Base-by-base conservation (phyloP, 2,888 invertebrate genomes). In the Dolichomitus sp. region DNA sequence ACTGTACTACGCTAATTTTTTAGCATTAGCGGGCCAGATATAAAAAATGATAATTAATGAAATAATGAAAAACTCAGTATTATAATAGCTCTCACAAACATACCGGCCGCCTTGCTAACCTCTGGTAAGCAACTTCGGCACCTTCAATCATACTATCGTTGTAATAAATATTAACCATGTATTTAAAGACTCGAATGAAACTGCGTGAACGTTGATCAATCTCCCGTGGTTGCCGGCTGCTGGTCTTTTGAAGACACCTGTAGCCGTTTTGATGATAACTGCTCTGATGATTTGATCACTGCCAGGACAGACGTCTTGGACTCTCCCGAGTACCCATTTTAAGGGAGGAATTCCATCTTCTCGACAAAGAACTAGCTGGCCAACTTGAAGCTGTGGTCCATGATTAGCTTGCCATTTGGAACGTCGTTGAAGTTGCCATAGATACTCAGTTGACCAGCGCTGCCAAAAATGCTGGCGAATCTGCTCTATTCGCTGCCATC, bases 381-480 rank as follows among this genome's bases (percentile, higher is more conserved):
- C 59, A 0, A 33, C 33, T 4, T 50, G 40, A 7, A 73, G 50
- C 33, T 73, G 61, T 2, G 19, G 7, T 17, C 63, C 61, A 1
- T 52, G 14, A 37, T 19, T 54, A 19, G 12, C 12, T 37, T 77
- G 66, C 82, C 81, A 82, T 50, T 82, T 84, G 37, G n/a, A 33
- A 5, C 74, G 61, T 17, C 68, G 65, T 48, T 82, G 77, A 12
- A 73, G 65, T 23, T 69, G 63, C 0, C 61, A 40, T 19, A 86
- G 23, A 72, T 86, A 86, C 52, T 83, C 84, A 2, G 45, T 11
- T 0, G 72, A 77, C 85, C 85, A 85, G n/a, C 84, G 65, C 45
- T 77, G 81, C 85, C 84, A 86, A 33, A 86, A 86, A 2, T 72
- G 50, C 23, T 85, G 86, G 1, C 63, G 42, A 5, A 83, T 42